Evolutionary conservation across 2,797 vertebrate genomes (phyloP).

Genomic region (Pseudocheirus occidentalis): DNA sequence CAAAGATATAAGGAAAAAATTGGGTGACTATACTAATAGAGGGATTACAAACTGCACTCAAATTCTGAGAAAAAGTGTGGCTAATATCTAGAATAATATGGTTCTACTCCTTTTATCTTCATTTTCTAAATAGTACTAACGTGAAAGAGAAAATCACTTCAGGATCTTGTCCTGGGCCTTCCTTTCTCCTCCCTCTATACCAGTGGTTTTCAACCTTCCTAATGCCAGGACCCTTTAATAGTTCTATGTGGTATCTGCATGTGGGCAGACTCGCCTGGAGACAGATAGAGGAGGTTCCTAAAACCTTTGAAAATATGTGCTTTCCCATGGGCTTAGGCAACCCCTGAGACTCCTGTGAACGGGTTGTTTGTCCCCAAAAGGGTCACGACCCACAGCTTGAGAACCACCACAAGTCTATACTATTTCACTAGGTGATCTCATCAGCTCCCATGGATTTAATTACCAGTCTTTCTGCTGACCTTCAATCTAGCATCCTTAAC

Average conservation of each 20-base stretch:
- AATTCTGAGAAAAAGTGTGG: not conserved
- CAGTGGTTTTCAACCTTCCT: too few species aligned
- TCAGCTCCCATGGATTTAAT: not conserved
- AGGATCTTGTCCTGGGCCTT: not conserved
- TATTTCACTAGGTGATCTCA: not conserved
- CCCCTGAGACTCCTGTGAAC: too few species aligned
- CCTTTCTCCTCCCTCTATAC: not conserved
- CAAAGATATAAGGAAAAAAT: not conserved
- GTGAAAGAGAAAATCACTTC: not conserved
- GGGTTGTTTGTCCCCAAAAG: too few species aligned
- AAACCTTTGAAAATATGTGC: too few species aligned
- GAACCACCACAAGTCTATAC: too few species aligned
- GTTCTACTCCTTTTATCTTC: not conserved
- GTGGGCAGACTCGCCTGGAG: too few species aligned
- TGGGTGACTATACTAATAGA: not conserved
- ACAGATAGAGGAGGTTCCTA: too few species aligned
- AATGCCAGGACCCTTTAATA: too few species aligned
- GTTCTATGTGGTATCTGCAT: too few species aligned
- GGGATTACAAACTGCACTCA: not conserved
- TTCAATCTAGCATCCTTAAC: not conserved
- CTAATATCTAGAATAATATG: not conserved
- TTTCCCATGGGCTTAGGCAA: too few species aligned
- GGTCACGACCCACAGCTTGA: too few species aligned
- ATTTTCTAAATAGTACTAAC: not conserved
- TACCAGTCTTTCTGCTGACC: not conserved